Base-by-base conservation (phyloP, 2,888 invertebrate genomes). In the Tipula unca region DNA sequence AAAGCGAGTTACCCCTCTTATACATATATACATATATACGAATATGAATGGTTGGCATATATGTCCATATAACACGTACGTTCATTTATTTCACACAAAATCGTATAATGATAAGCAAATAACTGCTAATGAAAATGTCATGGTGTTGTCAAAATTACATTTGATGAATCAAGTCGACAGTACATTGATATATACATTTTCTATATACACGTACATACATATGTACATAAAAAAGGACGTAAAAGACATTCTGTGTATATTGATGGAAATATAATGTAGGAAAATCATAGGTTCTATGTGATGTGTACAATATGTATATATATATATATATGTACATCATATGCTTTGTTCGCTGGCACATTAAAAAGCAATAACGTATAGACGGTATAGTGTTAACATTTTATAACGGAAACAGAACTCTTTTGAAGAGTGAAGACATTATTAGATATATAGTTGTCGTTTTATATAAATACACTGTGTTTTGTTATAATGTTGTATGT, bases 41-140 rank as follows among this genome's bases (percentile, higher is more conserved):
- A 3, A 48, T 17, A 48, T 54, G 69, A 10, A 69, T 69, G 69
- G 69, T 69, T 20, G 69, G 69, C 69, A 69, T 69, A 25, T 25
- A 6, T 13, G 10, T 69, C 69, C n/a, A 69, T 25, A 13, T 69
- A 20, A 69, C 69, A 69, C 69, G 25, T 25, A 69, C 69, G 20
- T 69, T 69, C 69, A 69, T 69, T 69, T 69, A 69, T 69, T 69
- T 69, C 10, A 69, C 69, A 25, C 69, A 25, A 25, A 69, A 3
- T 69, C 20, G 69, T 69, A n/a, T n/a, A 69, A 69, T 69, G 69
- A 69, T 69, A 69, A 69, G 69, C 69, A 69, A 69, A 69, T 69
- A 69, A 69, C 69, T 69, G 25, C 69, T 69, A 69, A 69, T 69
- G 69, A 69, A 69, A 69, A 69, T 69, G 69, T 69, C 69, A 25